Conservation (phyloP, 2,113 vertebrate species). For the Zootoca vivipara region DNA sequence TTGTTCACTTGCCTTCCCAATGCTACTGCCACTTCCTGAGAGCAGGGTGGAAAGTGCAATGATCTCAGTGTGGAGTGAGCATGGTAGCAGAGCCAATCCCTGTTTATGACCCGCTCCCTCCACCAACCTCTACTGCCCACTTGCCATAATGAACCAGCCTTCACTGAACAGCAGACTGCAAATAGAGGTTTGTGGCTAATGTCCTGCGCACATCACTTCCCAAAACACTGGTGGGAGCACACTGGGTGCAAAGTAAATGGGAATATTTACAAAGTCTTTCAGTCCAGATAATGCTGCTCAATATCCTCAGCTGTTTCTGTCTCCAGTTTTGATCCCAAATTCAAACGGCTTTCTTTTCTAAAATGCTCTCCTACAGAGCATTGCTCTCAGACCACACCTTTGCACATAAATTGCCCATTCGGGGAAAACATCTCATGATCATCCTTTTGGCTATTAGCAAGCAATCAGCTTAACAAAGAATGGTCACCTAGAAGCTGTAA, state of each 20-base stretch:
- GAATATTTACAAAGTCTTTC: background rate
- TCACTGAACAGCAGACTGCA: background rate
- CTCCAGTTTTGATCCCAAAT: background rate
- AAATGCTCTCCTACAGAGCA: background rate
- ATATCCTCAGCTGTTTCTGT: background rate
- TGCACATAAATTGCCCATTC: background rate
- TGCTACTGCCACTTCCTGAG: no score
- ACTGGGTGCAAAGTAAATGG: no score
- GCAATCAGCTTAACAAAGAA: background rate
- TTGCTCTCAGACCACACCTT: background rate
- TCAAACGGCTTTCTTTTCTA: background rate
- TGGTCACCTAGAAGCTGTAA: background rate
- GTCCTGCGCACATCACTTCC: no score
- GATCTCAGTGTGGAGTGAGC: no score
- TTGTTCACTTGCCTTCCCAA: no score
- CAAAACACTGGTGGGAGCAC: no score
- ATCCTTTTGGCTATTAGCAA: constrained; percentile 22
- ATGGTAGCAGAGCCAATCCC: no score
- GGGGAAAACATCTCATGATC: background rate
- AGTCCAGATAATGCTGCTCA: background rate
- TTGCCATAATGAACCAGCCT: no score
- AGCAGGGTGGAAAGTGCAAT: no score
- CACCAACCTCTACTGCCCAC: no score
- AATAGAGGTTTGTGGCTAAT: no score
- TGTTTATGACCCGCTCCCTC: no score